Conservation (phyloP, 2,113 vertebrate genomes). For the Rhegmatorhina hoffmannsi region DNA sequence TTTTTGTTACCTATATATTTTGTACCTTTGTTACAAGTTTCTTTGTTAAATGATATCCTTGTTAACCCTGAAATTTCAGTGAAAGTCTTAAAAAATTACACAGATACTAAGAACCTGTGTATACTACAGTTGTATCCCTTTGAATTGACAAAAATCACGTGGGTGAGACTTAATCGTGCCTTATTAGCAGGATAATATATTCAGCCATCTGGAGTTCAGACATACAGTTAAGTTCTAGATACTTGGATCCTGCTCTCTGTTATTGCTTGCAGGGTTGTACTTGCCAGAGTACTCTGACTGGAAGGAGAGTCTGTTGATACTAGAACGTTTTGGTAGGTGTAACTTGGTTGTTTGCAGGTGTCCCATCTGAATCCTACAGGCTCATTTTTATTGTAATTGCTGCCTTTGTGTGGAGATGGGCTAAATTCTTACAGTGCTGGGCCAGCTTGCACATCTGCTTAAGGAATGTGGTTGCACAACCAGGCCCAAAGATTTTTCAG, state of each 20-base stretch:
- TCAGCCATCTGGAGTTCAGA: background rate
- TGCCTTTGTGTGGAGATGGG: background rate
- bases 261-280: background rate
- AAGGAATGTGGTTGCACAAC: background rate
- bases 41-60: background rate
- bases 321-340: background rate
- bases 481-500: background rate
- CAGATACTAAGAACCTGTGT: background rate
- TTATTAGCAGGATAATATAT: background rate
- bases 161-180: background rate
- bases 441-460: background rate
- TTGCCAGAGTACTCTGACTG: background rate
- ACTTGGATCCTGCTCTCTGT: background rate
- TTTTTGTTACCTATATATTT: background rate
- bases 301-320: background rate
- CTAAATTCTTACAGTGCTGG: background rate
- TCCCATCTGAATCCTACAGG: background rate
- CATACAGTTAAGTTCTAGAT: background rate
- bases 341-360: background rate
- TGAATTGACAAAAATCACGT: background rate
- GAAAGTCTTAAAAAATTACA: rapidly evolving
- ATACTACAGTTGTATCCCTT: background rate
- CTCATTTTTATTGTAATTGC: background rate
- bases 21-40: background rate
- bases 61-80: background rate